These are phyloP conservation scores for Brachyptera putata DNA, from an alignment of 2,888 invertebrate genomes.

Conservation along the genomic window DNA sequence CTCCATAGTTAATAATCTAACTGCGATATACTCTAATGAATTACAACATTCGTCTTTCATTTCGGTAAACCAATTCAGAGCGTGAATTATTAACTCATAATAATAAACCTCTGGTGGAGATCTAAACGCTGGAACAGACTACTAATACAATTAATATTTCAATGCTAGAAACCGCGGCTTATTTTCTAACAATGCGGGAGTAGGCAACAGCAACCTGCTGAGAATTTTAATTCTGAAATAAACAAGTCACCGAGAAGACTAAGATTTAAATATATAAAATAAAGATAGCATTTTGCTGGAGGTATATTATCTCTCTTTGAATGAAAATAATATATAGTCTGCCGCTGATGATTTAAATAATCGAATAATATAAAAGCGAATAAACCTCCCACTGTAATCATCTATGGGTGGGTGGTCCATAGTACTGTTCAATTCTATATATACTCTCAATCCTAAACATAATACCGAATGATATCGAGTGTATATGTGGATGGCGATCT, in stretches of 20 bases:
- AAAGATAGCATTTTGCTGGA: slow-evolving; percentile 1
- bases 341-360: slow-evolving; percentile 18
- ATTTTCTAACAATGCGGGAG: neutral
- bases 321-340: neutral
- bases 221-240: slow-evolving; percentile 8
- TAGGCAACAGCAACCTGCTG: neutral
- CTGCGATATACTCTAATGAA: too few species aligned
- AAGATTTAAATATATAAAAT: neutral
- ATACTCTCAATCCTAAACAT: too few species aligned
- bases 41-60: too few species aligned
- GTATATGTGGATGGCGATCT: neutral
- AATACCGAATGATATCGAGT: slow-evolving; percentile 14
- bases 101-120: too few species aligned
- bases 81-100: too few species aligned
- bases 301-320: neutral
- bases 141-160: slow-evolving; percentile 8
- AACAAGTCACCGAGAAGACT: slow-evolving; percentile 4
- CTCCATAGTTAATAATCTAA: too few species aligned
- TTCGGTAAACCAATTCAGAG: too few species aligned
- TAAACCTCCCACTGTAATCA: slow-evolving; percentile 18
- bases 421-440: too few species aligned
- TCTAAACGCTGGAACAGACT: neutral
- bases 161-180: slow-evolving; percentile 3
- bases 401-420: slow-evolving; percentile 17
- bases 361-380: slow-evolving; percentile 19